Percentiles rank a stretch among this genome's conserved stretches.
phyloP scores from a whole-genome alignment of 2,888 invertebrate genomes.

The Ormyrus labotus region DNA sequence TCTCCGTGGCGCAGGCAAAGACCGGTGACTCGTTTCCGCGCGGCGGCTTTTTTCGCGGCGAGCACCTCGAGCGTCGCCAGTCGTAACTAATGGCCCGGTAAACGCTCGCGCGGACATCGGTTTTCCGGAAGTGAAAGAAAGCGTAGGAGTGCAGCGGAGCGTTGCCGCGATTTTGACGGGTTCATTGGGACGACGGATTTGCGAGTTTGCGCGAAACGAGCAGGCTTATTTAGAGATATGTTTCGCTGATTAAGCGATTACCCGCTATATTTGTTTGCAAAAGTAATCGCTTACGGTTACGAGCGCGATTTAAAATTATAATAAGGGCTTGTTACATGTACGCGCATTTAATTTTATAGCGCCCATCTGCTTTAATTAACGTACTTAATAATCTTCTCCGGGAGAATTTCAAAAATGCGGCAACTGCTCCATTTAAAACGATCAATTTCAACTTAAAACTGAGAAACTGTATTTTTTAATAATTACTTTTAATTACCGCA shows the following conservation, averaged over 20 bases:
- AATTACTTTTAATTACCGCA: too few species aligned
- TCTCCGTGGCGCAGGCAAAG: not conserved
- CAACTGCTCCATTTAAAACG: too few species aligned
- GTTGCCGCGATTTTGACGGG: too few species aligned
- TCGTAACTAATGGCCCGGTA: constrained; percentile 13
- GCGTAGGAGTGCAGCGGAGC: not conserved
- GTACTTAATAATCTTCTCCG: not conserved
- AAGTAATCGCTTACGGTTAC: constrained; percentile 33
- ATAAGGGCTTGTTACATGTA: constrained; percentile 28
- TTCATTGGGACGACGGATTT: constrained; percentile 7
- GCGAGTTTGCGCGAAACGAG: not conserved
- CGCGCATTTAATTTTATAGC: not conserved
- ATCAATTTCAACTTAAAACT: too few species aligned
- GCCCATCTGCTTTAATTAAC: not conserved
- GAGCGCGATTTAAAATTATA: constrained; percentile 31
- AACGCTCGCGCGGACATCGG: constrained; percentile 23
- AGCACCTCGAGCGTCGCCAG: not conserved
- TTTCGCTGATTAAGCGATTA: too few species aligned
- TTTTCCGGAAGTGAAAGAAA: constrained; percentile 39
- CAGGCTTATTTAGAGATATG: too few species aligned
- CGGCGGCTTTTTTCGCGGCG: not conserved
- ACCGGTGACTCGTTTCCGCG: not conserved
- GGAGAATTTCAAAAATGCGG: too few species aligned
- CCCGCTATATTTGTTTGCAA: constrained; percentile 9
- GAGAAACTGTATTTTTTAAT: too few species aligned